Percentiles rank a stretch among this genome's conserved stretches.
These are phyloP conservation scores for Bombus terrestris DNA, from an alignment of 1,140 invertebrate genomes.

Conservation along the genomic window DNA sequence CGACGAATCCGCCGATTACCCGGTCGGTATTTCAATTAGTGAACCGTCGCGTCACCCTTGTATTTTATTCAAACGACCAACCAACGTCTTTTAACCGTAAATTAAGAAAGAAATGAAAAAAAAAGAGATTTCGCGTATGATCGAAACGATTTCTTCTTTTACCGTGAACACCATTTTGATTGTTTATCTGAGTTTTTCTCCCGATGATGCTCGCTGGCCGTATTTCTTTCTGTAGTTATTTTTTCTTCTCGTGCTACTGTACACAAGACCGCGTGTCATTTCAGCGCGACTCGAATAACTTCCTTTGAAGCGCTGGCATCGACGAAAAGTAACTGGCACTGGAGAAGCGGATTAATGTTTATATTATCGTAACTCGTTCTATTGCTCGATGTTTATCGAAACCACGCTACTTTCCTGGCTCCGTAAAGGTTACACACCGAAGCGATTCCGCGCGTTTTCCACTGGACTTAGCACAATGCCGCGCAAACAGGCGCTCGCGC, in stretches of 20 bases:
- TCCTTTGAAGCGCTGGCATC: background rate
- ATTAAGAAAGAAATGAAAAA: too few species aligned
- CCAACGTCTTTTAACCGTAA: background rate
- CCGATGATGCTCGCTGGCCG: background rate
- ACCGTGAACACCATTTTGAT: background rate
- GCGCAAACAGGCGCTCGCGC: conserved; percentile 5
- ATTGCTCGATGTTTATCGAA: conserved; percentile 27
- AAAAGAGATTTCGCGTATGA: background rate
- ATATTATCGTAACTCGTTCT: background rate
- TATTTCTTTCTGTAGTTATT: background rate
- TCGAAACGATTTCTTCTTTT: background rate
- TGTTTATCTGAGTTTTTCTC: background rate
- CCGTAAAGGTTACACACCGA: conserved; percentile 3
- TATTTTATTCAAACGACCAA: background rate
- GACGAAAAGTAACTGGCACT: background rate
- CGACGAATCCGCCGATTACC: conserved; percentile 16
- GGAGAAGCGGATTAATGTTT: background rate
- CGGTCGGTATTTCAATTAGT: conserved; percentile 58
- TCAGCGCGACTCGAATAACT: background rate
- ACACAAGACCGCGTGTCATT: conserved; percentile 14
- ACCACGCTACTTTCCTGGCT: background rate
- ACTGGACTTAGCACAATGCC: conserved; percentile 42
- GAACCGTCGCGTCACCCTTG: background rate
- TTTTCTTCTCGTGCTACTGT: conserved; percentile 3
- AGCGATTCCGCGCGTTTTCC: conserved; percentile 20